These are phyloP conservation scores for Malurus alboscapulatus DNA, from an alignment of 2,113 vertebrate genomes.

Conservation along the genomic window DNA sequence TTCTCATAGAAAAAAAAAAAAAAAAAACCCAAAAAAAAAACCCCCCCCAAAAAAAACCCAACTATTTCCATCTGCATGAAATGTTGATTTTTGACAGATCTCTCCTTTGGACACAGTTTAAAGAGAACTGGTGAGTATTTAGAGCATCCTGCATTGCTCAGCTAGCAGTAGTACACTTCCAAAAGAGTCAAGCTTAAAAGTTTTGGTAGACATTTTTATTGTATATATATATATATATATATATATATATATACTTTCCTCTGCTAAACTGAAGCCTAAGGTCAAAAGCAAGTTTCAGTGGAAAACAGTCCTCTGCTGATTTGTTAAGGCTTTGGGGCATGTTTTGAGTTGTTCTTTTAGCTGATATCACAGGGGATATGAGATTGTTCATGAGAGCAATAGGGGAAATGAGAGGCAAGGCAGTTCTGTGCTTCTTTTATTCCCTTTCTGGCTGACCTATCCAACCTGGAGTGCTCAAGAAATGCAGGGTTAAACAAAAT, in stretches of 20 bases:
- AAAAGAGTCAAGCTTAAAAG: not conserved
- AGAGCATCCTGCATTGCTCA: not conserved
- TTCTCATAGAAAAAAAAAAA: not conserved
- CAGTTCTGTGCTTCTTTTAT: not conserved
- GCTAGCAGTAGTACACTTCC: not conserved
- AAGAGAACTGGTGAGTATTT: not conserved
- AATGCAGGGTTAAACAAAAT: not conserved
- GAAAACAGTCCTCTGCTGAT: not conserved
- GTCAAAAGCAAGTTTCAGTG: not conserved
- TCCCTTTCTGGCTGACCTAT: not conserved
- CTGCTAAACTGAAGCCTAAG: not conserved
- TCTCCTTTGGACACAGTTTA: not conserved
- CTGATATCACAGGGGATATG: not conserved
- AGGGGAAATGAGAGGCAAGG: not conserved
- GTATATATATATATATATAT: not conserved
- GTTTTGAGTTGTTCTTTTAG: not conserved
- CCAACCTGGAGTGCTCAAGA: not conserved
- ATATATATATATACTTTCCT: not conserved
- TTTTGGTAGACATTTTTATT: not conserved
- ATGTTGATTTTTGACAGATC: constrained; percentile 25
- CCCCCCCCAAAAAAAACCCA: not conserved
- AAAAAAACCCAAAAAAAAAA: not conserved
- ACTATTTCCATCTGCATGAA: constrained; percentile 36
- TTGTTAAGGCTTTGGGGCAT: not conserved
- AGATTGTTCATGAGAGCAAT: not conserved